phyloP scores from a whole-genome alignment of 2,113 vertebrate genomes.

The Labrus mixtus region DNA sequence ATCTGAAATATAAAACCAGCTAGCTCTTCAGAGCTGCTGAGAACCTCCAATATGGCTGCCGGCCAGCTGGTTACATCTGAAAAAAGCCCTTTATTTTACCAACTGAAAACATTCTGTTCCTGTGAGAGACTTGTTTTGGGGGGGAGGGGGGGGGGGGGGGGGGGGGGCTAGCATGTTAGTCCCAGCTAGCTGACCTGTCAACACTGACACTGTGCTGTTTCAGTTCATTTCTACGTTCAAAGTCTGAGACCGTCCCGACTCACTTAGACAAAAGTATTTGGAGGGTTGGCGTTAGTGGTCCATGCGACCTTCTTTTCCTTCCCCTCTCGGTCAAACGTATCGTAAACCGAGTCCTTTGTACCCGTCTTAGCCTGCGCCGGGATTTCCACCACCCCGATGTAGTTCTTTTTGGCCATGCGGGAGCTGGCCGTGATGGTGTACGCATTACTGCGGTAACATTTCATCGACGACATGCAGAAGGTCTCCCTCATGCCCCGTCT shows the following conservation, averaged over 20 bases:
- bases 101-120: slow-evolving; percentile 22
- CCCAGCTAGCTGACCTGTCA: slow-evolving; percentile 10
- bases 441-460: slow-evolving; percentile 95
- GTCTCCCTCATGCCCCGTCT: slow-evolving; percentile 94
- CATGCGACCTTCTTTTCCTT: slow-evolving; percentile 94
- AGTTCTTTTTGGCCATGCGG: slow-evolving; percentile 94
- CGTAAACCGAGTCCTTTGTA: slow-evolving; percentile 89
- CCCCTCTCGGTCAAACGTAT: slow-evolving; percentile 90
- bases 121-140: not conserved
- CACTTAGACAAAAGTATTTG: slow-evolving; percentile 91
- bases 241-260: not conserved
- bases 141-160: no score
- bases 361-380: slow-evolving; percentile 83
- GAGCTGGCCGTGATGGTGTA: slow-evolving; percentile 97
- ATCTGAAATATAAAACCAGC: slow-evolving; percentile 26
- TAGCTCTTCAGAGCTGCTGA: slow-evolving; percentile 11
- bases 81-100: slow-evolving; percentile 60
- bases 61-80: slow-evolving; percentile 17
- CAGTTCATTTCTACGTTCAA: not conserved
- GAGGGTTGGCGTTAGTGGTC: slow-evolving; percentile 91
- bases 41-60: slow-evolving; percentile 31
- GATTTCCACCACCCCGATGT: slow-evolving; percentile 91
- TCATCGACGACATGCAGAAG: slow-evolving; percentile 98
- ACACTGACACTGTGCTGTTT: slow-evolving; percentile 18
- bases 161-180: not conserved